Base-by-base conservation (phyloP, 1,140 invertebrate species). In the Yoshiicerus persimilis region DNA sequence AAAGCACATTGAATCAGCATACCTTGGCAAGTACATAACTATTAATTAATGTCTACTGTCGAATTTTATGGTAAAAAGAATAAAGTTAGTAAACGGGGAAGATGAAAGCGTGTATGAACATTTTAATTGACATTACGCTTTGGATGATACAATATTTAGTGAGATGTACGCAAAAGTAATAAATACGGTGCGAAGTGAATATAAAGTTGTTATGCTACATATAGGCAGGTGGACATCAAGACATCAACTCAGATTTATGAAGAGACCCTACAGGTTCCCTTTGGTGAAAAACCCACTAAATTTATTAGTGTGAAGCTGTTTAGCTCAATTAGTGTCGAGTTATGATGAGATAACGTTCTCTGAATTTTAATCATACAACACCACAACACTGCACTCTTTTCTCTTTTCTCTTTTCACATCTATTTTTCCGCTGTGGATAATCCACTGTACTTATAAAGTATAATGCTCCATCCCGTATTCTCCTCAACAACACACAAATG, bases 311-410 rank as follows among this genome's bases (percentile, higher is more conserved):
- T 86, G 87, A 90, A 88, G 86, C 88, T 88, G 87, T 90, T 90
- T 90, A 90, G 89, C 87, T 90, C 89, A 90, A 90, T 90, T 90
- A 90, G 89, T 90, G 89, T 90, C 89, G 88, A 88, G 89, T 88
- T 90, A 90, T 90, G 89, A 90, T 87, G 89, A 90, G 89, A 86
- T 90, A 90, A 88, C 89, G 89, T 84, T 87, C 87, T 87, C 84
- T 86, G 89, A 86, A 89, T 89, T 89, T 86, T 89, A 89, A 89
- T 89, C 87, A 89, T 84, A 80, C 75, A 80, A 80, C 34, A 80
- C 30, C 16, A 32, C n/a, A 80, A 77, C 27, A 32, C 41, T 84
- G 83, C 23, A 85, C 39, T 85, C 83, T 47, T 36, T 38, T 56
- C 83, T 85, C 83, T 47, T 36, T 38, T 56, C 83, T 47, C 83